Evolutionary conservation across 2,888 invertebrate genomes (phyloP).

Genomic region (Diplolepis rosae): DNA sequence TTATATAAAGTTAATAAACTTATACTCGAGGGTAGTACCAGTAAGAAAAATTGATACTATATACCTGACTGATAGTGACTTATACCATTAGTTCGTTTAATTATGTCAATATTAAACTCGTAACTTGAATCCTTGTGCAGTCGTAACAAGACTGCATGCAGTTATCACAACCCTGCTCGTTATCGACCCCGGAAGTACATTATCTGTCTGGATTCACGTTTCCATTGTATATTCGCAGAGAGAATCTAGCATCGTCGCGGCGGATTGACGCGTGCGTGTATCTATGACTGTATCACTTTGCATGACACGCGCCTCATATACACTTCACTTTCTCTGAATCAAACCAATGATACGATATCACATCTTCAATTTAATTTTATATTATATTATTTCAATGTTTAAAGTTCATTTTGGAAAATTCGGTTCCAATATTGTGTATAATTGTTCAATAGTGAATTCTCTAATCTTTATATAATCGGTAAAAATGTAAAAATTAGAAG

Average conservation of each 20-base stretch:
- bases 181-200: constrained; percentile 57
- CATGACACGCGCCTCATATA: constrained; percentile 37
- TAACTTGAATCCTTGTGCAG: constrained; percentile 48
- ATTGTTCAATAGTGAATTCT: too few relatives aligned
- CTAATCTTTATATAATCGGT: too few relatives aligned
- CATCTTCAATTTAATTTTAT: background rate
- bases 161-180: constrained; percentile 33
- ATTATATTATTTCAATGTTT: background rate
- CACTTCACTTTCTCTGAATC: constrained; percentile 40
- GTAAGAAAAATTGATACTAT: background rate
- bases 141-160: constrained; percentile 42
- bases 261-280: constrained; percentile 25
- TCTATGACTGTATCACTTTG: constrained; percentile 20
- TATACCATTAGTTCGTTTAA: constrained; percentile 42
- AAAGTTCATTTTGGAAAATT: background rate
- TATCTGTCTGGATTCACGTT: constrained; percentile 54
- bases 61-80: constrained; percentile 43
- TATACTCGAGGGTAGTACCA: background rate
- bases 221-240: constrained; percentile 45
- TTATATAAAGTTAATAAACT: background rate
- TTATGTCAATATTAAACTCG: constrained; percentile 48
- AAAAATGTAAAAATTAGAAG: too few relatives aligned
- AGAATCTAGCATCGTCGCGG: constrained; percentile 21
- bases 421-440: too few relatives aligned
- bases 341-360: constrained; percentile 21